These are phyloP conservation scores for Drosophila monieri DNA, from an alignment of 2,888 invertebrate species.

Conservation along the genomic window DNA sequence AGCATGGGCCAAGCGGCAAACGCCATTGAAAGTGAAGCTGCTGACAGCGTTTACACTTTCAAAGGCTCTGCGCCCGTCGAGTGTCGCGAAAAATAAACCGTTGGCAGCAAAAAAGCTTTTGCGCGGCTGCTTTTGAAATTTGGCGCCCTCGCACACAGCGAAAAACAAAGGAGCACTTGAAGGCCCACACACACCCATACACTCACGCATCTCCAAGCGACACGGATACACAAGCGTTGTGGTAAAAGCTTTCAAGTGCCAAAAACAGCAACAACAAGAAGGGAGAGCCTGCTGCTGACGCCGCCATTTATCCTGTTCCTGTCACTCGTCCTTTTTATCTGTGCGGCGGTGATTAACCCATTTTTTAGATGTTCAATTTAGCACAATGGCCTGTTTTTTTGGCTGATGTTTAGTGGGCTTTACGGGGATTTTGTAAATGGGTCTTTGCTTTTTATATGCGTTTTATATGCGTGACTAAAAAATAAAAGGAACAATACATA, in stretches of 20 bases:
- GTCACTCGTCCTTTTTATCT: conserved; percentile 57
- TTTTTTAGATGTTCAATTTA: neutral
- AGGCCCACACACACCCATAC: conserved; percentile 36
- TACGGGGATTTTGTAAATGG: neutral
- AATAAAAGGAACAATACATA: too few species aligned
- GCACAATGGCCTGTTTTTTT: neutral
- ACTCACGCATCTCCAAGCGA: conserved; percentile 20
- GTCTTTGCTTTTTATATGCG: neutral
- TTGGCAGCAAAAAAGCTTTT: conserved; percentile 65
- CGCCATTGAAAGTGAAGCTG: conserved; percentile 49
- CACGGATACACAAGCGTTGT: conserved; percentile 54
- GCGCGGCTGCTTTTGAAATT: conserved; percentile 74
- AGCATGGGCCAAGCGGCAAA: conserved; percentile 23
- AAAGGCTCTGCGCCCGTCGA: conserved; percentile 54
- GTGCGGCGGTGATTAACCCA: conserved; percentile 44
- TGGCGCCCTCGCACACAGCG: conserved; percentile 64
- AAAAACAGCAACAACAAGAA: conserved; percentile 58
- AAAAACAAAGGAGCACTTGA: conserved; percentile 75
- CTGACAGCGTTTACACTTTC: conserved; percentile 66
- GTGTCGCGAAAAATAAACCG: conserved; percentile 69
- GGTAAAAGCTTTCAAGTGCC: conserved; percentile 78
- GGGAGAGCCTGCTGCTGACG: conserved; percentile 49
- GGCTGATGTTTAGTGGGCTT: neutral
- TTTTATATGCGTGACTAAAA: neutral
- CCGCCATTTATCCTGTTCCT: conserved; percentile 21